phyloP scores from a whole-genome alignment of 2,888 invertebrate genomes.

The Apamea sordens region DNA sequence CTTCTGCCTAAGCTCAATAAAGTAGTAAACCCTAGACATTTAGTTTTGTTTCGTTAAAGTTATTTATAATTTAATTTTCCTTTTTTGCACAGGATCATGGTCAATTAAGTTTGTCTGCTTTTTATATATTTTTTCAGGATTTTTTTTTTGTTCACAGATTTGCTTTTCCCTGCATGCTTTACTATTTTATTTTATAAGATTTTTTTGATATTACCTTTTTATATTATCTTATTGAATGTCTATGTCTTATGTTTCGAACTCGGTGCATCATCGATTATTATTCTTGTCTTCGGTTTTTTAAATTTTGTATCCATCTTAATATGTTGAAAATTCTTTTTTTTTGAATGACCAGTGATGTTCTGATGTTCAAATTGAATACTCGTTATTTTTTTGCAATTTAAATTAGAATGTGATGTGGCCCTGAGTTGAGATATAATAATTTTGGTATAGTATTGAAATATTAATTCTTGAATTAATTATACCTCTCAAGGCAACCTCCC shows the following conservation, averaged over 20 bases:
- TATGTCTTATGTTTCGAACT: neutral
- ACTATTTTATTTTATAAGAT: conserved; percentile 24
- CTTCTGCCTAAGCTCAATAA: conserved; percentile 6
- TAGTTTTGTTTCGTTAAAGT: conserved; percentile 6
- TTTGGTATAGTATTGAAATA: neutral
- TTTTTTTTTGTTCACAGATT: conserved; percentile 55
- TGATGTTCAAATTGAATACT: neutral
- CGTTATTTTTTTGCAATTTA: neutral
- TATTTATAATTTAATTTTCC: conserved; percentile 34
- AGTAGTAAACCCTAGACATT: neutral
- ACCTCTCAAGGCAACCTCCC: neutral
- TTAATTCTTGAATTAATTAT: neutral
- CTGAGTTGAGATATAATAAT: neutral
- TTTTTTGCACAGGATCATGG: conserved; percentile 40
- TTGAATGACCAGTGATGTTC: neutral
- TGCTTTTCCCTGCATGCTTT: conserved; percentile 46
- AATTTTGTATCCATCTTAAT: neutral
- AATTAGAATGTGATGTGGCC: neutral
- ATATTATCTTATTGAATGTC: neutral
- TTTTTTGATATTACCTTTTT: neutral
- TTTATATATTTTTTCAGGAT: conserved; percentile 42
- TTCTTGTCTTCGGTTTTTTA: neutral
- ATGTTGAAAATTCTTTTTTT: neutral
- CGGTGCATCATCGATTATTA: conserved; percentile 2
- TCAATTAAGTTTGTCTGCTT: conserved; percentile 39